Percentiles rank a stretch among this genome's conserved stretches.
Conservation (phyloP, 1,140 invertebrate genomes). For the Phortica variegata region DNA sequence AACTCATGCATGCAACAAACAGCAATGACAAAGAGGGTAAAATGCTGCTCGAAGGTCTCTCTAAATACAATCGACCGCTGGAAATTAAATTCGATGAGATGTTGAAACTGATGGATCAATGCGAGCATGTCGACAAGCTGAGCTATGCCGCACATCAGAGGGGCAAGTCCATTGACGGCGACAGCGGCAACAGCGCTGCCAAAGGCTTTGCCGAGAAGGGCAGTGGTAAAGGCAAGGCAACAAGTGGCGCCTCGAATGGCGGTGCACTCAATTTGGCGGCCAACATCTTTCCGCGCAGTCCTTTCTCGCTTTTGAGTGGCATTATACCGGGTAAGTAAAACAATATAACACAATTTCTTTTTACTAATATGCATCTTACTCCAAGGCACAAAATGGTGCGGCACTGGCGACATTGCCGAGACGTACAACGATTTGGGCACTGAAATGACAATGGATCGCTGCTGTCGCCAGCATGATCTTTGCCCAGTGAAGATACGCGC, state of each 20-base stretch:
- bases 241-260: constrained; percentile 11
- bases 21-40: constrained; percentile 70
- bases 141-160: constrained; percentile 25
- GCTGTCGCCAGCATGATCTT: constrained; percentile 83
- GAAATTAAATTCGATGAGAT: constrained; percentile 70
- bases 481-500: constrained; percentile 73
- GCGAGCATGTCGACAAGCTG: constrained; percentile 63
- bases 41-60: constrained; percentile 63
- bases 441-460: constrained; percentile 72
- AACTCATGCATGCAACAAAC: no score
- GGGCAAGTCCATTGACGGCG: constrained; percentile 36
- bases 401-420: constrained; percentile 79
- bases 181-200: constrained; percentile 1
- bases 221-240: constrained; percentile 22
- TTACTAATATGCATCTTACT: neutral
- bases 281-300: constrained; percentile 61
- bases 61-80: constrained; percentile 62
- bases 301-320: constrained; percentile 69
- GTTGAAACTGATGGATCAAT: constrained; percentile 73
- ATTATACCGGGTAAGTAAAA: constrained; percentile 69
- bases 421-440: constrained; percentile 79
- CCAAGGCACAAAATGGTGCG: constrained; percentile 86
- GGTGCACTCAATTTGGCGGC: constrained; percentile 36
- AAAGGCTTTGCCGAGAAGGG: constrained; percentile 1
- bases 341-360: no score